These are phyloP conservation scores for Oreonectes daqikongensis DNA, from an alignment of 2,797 vertebrate species.

Conservation along the genomic window DNA sequence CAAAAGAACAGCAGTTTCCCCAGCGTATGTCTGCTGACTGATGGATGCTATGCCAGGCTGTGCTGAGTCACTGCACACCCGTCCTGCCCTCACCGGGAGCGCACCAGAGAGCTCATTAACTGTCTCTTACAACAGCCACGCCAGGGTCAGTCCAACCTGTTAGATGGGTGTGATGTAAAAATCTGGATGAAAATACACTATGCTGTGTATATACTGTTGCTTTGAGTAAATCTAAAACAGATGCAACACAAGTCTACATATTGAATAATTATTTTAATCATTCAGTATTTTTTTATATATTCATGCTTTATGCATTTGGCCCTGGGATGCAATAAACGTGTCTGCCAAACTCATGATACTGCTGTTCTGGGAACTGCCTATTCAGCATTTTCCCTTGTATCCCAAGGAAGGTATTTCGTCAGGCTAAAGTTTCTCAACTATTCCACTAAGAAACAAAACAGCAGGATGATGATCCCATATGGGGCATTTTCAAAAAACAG, in stretches of 20 bases:
- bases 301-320: not conserved
- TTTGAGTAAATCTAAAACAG: not conserved
- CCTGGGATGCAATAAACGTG: slow-evolving; percentile 59
- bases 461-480: not conserved
- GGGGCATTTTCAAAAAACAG: too few species aligned
- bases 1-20: slow-evolving; percentile 57
- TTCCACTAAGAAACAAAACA: slow-evolving; percentile 37
- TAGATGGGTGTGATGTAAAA: not conserved
- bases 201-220: not conserved
- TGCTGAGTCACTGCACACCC: slow-evolving; percentile 67
- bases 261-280: not conserved
- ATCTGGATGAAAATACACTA: not conserved
- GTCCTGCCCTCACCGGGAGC: slow-evolving; percentile 58
- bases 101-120: slow-evolving; percentile 44
- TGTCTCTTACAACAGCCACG: slow-evolving; percentile 11
- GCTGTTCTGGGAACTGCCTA: slow-evolving; percentile 55
- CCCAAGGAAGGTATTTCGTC: slow-evolving; percentile 57
- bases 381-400: slow-evolving; percentile 50
- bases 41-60: slow-evolving; percentile 64
- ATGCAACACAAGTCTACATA: not conserved
- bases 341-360: slow-evolving; percentile 64
- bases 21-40: slow-evolving; percentile 49
- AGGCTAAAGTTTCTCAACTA: slow-evolving; percentile 51
- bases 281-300: not conserved
- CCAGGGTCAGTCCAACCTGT: not conserved